Conservation (phyloP, 2,888 invertebrate genomes). For the Nomada hirtipes region DNA sequence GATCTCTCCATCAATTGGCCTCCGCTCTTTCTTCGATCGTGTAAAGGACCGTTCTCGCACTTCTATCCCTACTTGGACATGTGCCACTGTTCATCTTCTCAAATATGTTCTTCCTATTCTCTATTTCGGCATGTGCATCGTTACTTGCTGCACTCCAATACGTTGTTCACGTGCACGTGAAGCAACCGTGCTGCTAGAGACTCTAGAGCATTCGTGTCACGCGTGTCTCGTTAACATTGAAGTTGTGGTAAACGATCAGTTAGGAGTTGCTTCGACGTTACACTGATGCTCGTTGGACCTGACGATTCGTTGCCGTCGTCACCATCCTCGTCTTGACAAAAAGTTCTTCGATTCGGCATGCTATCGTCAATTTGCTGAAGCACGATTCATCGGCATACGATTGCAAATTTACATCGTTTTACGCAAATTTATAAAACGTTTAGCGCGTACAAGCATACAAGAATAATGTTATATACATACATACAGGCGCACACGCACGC, state of each 20-base stretch:
- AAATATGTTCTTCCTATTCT: conserved; percentile 1
- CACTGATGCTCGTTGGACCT: background rate
- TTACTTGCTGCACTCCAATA: conserved; percentile 16
- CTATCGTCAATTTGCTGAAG: conserved; percentile 6
- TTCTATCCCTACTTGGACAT: background rate
- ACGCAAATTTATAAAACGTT: conserved; percentile 19
- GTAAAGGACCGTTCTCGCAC: background rate
- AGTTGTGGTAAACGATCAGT: background rate
- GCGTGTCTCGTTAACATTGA: background rate
- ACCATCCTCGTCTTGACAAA: background rate
- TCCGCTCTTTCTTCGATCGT: conserved; percentile 1
- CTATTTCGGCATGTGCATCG: background rate
- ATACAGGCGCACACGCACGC: conserved; percentile 2
- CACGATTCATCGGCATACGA: conserved; percentile 14
- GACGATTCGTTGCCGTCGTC: background rate
- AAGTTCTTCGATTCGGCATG: conserved; percentile 22
- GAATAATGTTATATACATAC: conserved; percentile 16
- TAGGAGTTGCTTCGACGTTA: conserved; percentile 4
- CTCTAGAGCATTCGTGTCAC: background rate
- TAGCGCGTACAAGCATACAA: conserved; percentile 32
- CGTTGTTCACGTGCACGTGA: conserved; percentile 4
- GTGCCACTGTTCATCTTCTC: conserved; percentile 8
- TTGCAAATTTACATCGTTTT: conserved; percentile 10
- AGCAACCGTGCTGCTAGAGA: background rate
- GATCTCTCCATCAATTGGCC: conserved; percentile 15